Percentiles rank a stretch among this genome's conserved stretches.
phyloP scores from a whole-genome alignment of 2,113 vertebrate species.

The Thinocorus orbignyianus region DNA sequence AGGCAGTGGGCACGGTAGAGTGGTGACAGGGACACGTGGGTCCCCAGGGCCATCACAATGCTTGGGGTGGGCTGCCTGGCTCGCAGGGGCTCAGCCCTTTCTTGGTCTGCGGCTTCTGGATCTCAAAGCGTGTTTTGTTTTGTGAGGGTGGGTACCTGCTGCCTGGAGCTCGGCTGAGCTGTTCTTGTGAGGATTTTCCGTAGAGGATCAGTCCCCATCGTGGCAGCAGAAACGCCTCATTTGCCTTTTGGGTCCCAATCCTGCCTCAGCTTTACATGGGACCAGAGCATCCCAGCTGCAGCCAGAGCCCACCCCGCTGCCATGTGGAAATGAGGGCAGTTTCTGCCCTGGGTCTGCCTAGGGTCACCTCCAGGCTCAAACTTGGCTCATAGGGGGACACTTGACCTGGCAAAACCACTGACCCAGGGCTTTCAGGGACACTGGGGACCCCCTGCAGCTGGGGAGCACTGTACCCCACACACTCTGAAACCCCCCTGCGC shows the following conservation, averaged over 20 bases:
- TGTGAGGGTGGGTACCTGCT: background rate
- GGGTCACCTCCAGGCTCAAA: background rate
- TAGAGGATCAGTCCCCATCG: accelerated
- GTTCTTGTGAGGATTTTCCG: background rate
- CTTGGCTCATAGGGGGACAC: background rate
- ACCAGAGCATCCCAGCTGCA: background rate
- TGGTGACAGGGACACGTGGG: accelerated
- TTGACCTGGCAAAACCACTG: background rate
- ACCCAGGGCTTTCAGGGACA: background rate
- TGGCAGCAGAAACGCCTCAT: background rate
- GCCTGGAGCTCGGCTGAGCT: background rate
- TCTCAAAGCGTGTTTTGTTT: background rate
- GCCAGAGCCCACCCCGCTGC: background rate
- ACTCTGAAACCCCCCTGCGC: accelerated
- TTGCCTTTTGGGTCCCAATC: background rate
- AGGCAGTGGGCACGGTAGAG: accelerated
- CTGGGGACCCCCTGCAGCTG: background rate
- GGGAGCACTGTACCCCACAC: background rate
- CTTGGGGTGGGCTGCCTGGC: background rate
- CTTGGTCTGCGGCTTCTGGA: background rate
- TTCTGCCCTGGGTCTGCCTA: background rate
- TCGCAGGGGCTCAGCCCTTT: background rate
- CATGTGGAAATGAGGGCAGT: background rate
- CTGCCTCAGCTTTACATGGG: background rate
- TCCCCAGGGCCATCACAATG: accelerated